These are phyloP conservation scores for Thermophis baileyi DNA, from an alignment of 2,113 vertebrate species.

Conservation along the genomic window DNA sequence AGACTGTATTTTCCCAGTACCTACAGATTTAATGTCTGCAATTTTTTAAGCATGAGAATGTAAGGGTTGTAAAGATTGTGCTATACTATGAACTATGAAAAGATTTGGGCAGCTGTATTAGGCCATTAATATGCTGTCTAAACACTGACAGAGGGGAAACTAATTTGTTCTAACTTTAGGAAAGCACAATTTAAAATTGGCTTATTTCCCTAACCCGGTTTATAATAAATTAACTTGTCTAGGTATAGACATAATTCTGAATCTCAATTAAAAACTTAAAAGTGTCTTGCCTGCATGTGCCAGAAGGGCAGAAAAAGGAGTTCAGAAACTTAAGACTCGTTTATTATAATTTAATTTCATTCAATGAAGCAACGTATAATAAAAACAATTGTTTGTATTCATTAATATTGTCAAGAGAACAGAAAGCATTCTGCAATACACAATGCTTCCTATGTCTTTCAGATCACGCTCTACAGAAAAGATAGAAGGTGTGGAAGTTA, in stretches of 20 bases:
- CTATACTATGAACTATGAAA: background rate
- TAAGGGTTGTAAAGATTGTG: background rate
- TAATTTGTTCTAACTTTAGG: background rate
- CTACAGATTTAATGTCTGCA: background rate
- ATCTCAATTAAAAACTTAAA: background rate
- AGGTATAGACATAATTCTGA: background rate
- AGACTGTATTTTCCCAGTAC: background rate
- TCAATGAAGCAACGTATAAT: background rate
- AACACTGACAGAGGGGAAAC: background rate
- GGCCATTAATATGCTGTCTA: background rate
- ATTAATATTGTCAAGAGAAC: background rate
- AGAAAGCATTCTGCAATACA: background rate
- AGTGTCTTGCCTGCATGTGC: background rate
- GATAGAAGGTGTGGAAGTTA: conserved; percentile 76
- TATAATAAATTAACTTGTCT: background rate
- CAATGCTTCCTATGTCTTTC: background rate
- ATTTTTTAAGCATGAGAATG: background rate
- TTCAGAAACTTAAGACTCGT: background rate
- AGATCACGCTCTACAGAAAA: conserved; percentile 84
- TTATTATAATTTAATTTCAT: background rate
- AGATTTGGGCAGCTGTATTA: background rate
- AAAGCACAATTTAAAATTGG: background rate
- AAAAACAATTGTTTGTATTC: background rate
- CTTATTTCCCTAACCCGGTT: background rate
- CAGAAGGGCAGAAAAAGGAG: background rate